A percentile compares a stretch with the other conserved stretches of the same genome.
Evolutionary conservation across 2,797 vertebrate species (phyloP).

Genomic region (Prunella strophiata): DNA sequence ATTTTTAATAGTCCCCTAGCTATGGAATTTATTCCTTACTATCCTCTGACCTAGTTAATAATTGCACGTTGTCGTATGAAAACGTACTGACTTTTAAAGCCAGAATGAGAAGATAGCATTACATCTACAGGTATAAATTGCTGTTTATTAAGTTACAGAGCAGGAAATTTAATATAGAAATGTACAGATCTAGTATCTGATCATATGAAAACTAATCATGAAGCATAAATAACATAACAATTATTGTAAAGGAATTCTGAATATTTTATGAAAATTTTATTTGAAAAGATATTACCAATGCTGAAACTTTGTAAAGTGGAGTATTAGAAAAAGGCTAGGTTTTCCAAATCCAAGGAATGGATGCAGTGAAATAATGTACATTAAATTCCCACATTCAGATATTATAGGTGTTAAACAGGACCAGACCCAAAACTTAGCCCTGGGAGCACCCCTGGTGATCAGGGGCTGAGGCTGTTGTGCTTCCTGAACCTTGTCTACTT

Average conservation of each 20-base stretch:
- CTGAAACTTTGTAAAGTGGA: not conserved
- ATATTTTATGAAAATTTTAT: not conserved
- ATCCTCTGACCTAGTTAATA: not conserved
- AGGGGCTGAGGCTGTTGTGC: accelerated
- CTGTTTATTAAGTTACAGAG: not conserved
- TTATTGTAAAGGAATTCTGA: not conserved
- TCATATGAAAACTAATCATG: not conserved
- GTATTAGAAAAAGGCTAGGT: not conserved
- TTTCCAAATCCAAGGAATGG: not conserved
- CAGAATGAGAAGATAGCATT: not conserved
- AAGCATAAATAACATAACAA: not conserved
- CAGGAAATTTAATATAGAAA: not conserved
- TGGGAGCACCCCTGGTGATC: not conserved
- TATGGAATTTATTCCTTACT: not conserved
- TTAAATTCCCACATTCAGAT: not conserved
- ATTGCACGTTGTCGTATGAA: not conserved
- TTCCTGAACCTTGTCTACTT: not conserved
- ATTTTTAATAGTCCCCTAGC: not conserved
- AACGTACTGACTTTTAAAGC: not conserved
- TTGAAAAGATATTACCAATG: not conserved
- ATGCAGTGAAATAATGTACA: not conserved
- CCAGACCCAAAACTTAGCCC: not conserved
- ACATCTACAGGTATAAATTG: not conserved
- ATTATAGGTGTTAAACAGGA: not conserved
- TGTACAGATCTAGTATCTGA: not conserved